These are phyloP conservation scores for Cynopterus sphinx DNA, from an alignment of 2,797 vertebrate species.

Conservation along the genomic window DNA sequence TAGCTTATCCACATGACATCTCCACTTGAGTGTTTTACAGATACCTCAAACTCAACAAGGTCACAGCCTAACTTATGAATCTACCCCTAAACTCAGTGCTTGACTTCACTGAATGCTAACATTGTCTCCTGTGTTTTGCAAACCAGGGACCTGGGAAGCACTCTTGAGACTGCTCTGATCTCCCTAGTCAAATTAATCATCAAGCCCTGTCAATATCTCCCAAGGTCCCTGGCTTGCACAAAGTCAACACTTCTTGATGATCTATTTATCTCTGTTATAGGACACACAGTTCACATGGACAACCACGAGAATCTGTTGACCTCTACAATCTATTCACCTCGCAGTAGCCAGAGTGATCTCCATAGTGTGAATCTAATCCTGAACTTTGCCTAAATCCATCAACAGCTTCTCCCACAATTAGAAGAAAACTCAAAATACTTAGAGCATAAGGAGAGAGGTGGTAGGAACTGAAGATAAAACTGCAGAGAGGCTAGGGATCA, in stretches of 20 bases:
- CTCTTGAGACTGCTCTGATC: background rate
- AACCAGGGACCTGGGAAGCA: background rate
- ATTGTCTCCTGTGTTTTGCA: background rate
- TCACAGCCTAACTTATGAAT: background rate
- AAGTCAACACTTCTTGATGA: background rate
- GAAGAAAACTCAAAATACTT: background rate
- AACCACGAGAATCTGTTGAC: background rate
- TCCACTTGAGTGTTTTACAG: background rate
- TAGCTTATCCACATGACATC: background rate
- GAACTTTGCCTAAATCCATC: background rate
- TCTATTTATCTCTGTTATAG: background rate
- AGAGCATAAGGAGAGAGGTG: background rate
- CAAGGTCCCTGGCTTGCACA: background rate
- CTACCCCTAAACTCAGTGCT: background rate
- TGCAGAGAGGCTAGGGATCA: background rate
- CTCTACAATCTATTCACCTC: background rate
- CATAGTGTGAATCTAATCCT: background rate
- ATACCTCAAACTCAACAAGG: background rate
- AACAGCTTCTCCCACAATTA: background rate
- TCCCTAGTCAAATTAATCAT: background rate
- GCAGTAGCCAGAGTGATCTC: background rate
- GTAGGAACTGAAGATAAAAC: background rate
- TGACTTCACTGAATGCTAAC: background rate
- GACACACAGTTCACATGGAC: background rate
- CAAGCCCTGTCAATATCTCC: background rate